Conservation (phyloP, 2,888 invertebrate species). For the Bugulina stolonifera region DNA sequence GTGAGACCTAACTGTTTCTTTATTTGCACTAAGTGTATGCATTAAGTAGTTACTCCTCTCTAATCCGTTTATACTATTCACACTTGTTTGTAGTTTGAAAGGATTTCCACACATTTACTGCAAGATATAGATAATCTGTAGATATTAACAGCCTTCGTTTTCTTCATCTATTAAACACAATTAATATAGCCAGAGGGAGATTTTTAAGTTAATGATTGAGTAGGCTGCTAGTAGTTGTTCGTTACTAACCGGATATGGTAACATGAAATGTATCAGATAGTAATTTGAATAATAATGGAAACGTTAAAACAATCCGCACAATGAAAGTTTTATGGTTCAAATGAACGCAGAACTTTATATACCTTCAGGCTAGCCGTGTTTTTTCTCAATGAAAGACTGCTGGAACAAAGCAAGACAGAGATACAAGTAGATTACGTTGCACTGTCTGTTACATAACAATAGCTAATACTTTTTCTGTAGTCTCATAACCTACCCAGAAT, state of each 20-base stretch:
- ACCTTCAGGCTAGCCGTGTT: not conserved
- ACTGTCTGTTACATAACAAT: no score
- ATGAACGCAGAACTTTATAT: not conserved
- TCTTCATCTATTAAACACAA: not conserved
- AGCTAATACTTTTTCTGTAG: no score
- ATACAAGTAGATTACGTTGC: no score
- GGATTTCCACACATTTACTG: constrained; percentile 18
- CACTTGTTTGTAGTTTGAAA: constrained; percentile 8
- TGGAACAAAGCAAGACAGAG: no score
- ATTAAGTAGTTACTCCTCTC: constrained; percentile 26
- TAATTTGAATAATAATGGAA: not conserved
- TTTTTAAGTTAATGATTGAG: not conserved
- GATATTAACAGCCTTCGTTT: not conserved
- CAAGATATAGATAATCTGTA: not conserved
- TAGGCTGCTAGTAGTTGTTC: not conserved
- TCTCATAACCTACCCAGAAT: no score
- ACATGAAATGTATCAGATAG: not conserved
- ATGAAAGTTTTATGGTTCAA: not conserved
- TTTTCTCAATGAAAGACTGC: not conserved
- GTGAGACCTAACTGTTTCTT: constrained; percentile 17
- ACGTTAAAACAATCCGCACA: not conserved
- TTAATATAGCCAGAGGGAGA: not conserved
- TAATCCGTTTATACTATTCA: constrained; percentile 26
- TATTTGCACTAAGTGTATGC: constrained; percentile 25
- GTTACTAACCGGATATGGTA: not conserved